Conservation (phyloP, 2,113 vertebrate species). For the Gnathonemus longibarbis region DNA sequence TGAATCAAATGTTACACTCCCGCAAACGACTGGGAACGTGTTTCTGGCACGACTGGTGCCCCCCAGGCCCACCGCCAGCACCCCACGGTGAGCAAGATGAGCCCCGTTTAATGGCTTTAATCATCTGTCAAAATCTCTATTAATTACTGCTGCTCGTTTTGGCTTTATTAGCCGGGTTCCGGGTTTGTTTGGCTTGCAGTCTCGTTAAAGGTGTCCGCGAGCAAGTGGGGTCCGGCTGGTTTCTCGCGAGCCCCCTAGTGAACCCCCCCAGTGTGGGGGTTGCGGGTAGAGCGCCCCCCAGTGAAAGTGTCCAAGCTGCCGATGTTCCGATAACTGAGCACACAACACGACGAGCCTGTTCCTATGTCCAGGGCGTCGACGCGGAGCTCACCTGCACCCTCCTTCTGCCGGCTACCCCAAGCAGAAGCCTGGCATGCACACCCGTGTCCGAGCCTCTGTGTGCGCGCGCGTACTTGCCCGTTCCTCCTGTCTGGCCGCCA, state of each 20-base stretch:
- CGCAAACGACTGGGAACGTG: not conserved
- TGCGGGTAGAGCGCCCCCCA: not conserved
- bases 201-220: not conserved
- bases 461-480: not conserved
- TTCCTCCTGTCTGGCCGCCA: slow-evolving; percentile 67
- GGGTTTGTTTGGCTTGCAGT: not conserved
- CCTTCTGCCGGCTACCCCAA: not conserved
- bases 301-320: not conserved
- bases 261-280: not conserved
- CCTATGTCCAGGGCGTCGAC: not conserved
- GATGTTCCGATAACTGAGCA: not conserved
- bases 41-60: not conserved
- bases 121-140: not conserved
- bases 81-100: not conserved
- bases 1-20: not conserved
- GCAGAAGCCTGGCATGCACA: not conserved
- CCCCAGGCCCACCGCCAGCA: not conserved
- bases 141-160: not conserved
- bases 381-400: no score
- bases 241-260: not conserved
- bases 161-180: not conserved
- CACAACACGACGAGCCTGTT: not conserved
- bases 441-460: no score
- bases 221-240: not conserved
- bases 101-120: not conserved